Base-by-base conservation (phyloP, 2,888 invertebrate species). In the Eremobia ochroleuca region DNA sequence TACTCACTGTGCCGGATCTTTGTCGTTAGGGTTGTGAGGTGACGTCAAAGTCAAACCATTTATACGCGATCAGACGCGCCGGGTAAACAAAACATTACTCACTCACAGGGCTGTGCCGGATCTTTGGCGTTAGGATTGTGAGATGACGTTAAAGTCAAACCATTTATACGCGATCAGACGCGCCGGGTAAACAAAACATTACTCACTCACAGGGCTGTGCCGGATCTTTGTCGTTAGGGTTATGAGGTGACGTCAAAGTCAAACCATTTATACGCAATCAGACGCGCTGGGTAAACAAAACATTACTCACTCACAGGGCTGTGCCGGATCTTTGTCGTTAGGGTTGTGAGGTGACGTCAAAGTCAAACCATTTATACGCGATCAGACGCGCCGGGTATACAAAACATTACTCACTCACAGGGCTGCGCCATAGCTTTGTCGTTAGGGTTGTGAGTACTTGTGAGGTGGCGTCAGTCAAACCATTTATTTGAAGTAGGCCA, bases 11-110 rank as follows among this genome's bases (percentile, higher is more conserved):
- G n/a, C 67, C 18, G 5, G 25, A n/a, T 2, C 28, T 34, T 18
- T 18, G 18, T 3, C 9, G 15, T 18, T 49, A 34, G 34, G 52
- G 31, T n/a, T n/a, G 18, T 66, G 65, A 15, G 43, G n/a, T n/a
- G n/a, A n/a, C 43, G 43, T 43, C 43, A 43, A 43, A 15, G 43
- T 43, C 43, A 43, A 43, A 15, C 15, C 15, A 43, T 15, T 43
- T 43, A 43, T 37, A 64, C 64, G 71, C 62, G 79, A 31, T 21
- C 55, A 34, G 52, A 21, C 67, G 49, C 59, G 37, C 62, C 43
- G 28, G 64, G 77, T 68, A 66, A 72, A 88, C 64, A 77, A 77
- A 61, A 65, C 67, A 31, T 40, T 66, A 62, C 49, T 66, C 37
- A 40, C 21, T 71, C n/a, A n/a, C n/a, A n/a, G n/a, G n/a, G n/a